phyloP scores from a whole-genome alignment of 2,888 invertebrate genomes.

The Drosophila peninsularis region DNA sequence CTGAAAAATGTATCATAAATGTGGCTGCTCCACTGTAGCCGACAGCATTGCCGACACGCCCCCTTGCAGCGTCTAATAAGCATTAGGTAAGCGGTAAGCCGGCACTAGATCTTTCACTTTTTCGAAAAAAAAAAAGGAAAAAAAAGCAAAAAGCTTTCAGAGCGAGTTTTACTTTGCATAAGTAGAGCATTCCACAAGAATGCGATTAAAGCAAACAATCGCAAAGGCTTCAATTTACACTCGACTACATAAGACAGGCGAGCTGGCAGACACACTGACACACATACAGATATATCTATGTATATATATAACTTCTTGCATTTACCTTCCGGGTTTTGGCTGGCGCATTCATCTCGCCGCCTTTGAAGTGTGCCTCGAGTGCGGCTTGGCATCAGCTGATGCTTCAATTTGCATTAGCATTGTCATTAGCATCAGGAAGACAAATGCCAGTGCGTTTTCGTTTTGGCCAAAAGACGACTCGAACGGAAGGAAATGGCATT shows the following conservation, averaged over 20 bases:
- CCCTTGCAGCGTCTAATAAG: slow-evolving; percentile 31
- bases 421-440: slow-evolving; percentile 38
- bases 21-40: slow-evolving; percentile 26
- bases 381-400: slow-evolving; percentile 16
- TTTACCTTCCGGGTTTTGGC: slow-evolving; percentile 66
- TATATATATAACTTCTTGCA: slow-evolving; percentile 17
- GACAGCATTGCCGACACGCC: slow-evolving; percentile 53
- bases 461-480: slow-evolving; percentile 12
- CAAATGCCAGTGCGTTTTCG: slow-evolving; percentile 20
- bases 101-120: slow-evolving; percentile 67
- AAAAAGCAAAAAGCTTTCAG: slow-evolving; percentile 13
- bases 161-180: slow-evolving; percentile 36
- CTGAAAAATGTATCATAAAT: slow-evolving; percentile 18
- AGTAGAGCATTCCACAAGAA: slow-evolving; percentile 49
- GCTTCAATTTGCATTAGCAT: slow-evolving; percentile 11
- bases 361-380: slow-evolving; percentile 30
- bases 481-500: slow-evolving; percentile 74
- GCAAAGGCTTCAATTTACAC: slow-evolving; percentile 44
- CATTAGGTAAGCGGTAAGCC: slow-evolving; percentile 60
- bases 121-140: slow-evolving; percentile 3
- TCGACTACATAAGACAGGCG: slow-evolving; percentile 16
- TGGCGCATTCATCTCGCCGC: slow-evolving; percentile 24
- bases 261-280: background rate
- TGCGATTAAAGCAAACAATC: slow-evolving; percentile 24
- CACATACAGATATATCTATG: background rate